These are phyloP conservation scores for Meiosimyza decipiens DNA, from an alignment of 2,888 invertebrate species.

Conservation along the genomic window DNA sequence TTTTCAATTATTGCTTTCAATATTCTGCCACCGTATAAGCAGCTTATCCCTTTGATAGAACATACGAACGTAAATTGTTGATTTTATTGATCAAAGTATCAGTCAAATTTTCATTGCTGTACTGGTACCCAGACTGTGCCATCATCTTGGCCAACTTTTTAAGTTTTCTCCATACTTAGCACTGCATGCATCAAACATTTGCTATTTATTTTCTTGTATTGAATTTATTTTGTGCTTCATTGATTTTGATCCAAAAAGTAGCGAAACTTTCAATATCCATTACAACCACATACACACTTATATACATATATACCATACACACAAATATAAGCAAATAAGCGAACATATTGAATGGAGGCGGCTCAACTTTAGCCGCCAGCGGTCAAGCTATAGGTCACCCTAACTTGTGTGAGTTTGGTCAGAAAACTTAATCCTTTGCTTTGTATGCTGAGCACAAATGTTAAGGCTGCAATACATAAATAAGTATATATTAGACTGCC, in stretches of 20 bases:
- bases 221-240: constrained; percentile 19
- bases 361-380: constrained; percentile 17
- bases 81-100: not conserved
- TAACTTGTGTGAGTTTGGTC: constrained; percentile 5
- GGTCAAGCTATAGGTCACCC: constrained; percentile 14
- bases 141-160: not conserved
- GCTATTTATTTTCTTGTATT: not conserved
- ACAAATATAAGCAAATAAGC: not conserved
- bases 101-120: not conserved
- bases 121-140: not conserved
- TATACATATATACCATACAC: not conserved
- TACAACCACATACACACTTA: constrained; percentile 3
- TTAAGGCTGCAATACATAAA: not conserved
- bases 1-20: not conserved
- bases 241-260: constrained; percentile 14
- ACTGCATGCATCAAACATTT: constrained; percentile 1
- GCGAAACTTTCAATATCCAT: constrained; percentile 1
- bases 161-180: not conserved
- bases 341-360: not conserved
- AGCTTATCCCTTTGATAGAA: not conserved
- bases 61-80: not conserved
- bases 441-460: constrained; percentile 8
- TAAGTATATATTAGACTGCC: no score
- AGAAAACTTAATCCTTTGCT: constrained; percentile 23
- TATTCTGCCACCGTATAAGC: constrained; percentile 1